phyloP scores from a whole-genome alignment of 2,797 vertebrate genomes.

The Fistularia tabacaria region DNA sequence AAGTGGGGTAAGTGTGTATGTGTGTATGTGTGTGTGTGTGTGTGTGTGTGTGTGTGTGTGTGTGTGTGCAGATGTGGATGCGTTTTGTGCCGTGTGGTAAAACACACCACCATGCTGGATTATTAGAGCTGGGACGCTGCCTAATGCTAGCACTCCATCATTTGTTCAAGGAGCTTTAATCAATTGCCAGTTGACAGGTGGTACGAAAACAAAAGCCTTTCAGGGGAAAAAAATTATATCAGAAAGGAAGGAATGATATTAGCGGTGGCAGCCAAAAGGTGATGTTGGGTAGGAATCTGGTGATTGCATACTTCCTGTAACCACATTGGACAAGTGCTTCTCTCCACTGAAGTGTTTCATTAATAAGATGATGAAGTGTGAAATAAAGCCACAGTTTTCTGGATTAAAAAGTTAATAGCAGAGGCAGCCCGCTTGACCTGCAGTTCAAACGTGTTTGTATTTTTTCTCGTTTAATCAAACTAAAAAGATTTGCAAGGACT shows the following conservation, averaged over 20 bases:
- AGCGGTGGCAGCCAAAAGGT: slow-evolving; percentile 15
- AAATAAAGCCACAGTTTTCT: too few species aligned
- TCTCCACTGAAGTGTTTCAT: background rate
- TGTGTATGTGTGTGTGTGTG: slow-evolving; percentile 20
- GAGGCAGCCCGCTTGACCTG: too few species aligned
- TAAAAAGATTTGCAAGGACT: too few species aligned
- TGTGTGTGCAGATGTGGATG: slow-evolving; percentile 17
- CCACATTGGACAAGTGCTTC: slow-evolving; percentile 11
- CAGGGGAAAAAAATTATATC: slow-evolving; percentile 47
- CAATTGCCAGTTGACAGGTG: slow-evolving; percentile 69
- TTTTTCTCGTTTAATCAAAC: too few species aligned
- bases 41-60: slow-evolving; percentile 34
- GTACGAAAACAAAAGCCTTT: slow-evolving; percentile 68
- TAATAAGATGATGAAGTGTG: too few species aligned
- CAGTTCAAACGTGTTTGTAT: too few species aligned
- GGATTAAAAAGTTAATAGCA: background rate
- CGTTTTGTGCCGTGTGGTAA: slow-evolving; percentile 30
- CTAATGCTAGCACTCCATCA: slow-evolving; percentile 69
- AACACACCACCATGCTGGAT: slow-evolving; percentile 43
- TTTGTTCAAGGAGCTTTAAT: slow-evolving; percentile 68
- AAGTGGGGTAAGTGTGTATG: slow-evolving; percentile 15
- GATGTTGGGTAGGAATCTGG: slow-evolving; percentile 7
- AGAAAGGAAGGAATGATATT: slow-evolving; percentile 41
- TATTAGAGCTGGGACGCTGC: slow-evolving; percentile 75
- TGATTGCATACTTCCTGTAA: slow-evolving; percentile 7